Percentiles rank a stretch among this genome's conserved stretches.
These are phyloP conservation scores for Pollimyrus isidori DNA, from an alignment of 2,113 vertebrate species.

Conservation along the genomic window DNA sequence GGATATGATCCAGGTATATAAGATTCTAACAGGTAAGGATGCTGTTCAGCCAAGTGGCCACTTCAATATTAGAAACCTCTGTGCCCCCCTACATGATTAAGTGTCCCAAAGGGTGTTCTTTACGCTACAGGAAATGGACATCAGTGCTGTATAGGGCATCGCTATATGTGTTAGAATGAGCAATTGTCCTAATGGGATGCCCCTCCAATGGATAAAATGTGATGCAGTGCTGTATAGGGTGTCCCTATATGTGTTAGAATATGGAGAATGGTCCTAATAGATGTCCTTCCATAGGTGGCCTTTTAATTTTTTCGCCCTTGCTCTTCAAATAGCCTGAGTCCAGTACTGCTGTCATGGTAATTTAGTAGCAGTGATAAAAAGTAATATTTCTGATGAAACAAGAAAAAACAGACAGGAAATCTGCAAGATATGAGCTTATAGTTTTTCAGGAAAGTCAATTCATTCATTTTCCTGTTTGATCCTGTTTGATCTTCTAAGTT, in stretches of 20 bases:
- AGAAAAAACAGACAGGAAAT: not conserved
- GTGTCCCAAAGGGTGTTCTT: not conserved
- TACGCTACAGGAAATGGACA: not conserved
- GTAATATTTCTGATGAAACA: not conserved
- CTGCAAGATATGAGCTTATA: not conserved
- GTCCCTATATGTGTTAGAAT: not conserved
- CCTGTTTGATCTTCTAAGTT: not conserved
- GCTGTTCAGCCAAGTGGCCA: no score
- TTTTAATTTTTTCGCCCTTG: not conserved
- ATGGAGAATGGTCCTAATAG: not conserved
- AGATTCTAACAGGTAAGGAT: no score
- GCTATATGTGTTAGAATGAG: not conserved
- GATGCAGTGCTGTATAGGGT: no score
- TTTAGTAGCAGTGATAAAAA: not conserved
- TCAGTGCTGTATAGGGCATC: not conserved
- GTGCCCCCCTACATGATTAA: not conserved
- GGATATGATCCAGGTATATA: no score
- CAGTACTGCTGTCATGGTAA: not conserved
- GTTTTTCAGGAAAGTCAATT: not conserved
- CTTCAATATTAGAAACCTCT: not conserved
- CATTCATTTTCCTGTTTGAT: not conserved
- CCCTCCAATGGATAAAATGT: not conserved
- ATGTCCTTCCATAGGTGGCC: not conserved
- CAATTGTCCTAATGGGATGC: not conserved
- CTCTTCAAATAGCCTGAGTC: not conserved